Base-by-base conservation (phyloP, 2,113 vertebrate genomes). In the Muscicapa adusta region DNA sequence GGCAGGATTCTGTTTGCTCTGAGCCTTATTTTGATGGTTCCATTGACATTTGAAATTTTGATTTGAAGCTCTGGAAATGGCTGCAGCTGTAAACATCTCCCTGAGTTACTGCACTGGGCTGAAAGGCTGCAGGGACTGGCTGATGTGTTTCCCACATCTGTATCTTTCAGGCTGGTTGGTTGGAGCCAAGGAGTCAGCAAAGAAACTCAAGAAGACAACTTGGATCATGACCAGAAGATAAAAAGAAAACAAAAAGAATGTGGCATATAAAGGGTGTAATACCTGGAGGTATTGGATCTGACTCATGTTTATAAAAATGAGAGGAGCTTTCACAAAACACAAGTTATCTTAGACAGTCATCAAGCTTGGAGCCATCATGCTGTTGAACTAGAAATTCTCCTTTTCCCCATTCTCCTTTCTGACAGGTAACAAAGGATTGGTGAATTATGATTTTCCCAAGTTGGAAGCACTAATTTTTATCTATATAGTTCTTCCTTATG, bases 101-200 rank as follows among this genome's bases (percentile, higher is more conserved):
- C 14, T 7, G 29, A 82, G 48, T 48, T 53, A 1, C 53, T 81
- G 76, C 68, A 34, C 34, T 31, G 65, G 43, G 76, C 80, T 74
- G 73, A 40, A 34, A 73, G 50, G 25, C 50, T 71, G 38, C 5
- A 42, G 72, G 29, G 75, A 36, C 18, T 9, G 45, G 73, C 92
- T 96, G 89, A 94, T 67, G n/a, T 60, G 88, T 81, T 77, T 82
- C 82, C 88, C n/a, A 8, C 91, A 23, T 96, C 91, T 97, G 10
- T 97, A 12, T 98, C 47, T 97, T 97, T 89, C 97, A 98, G 98
- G 86, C 92, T 94, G 75, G 75, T 89, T 87, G 75, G 24, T 62
- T 98, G 96, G 97, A 95, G 92, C 96, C 97, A 86, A 96, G 96
- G 97, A 97, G 95, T 96, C 98, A 98, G 97, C 98, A 98, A 97